Evolutionary conservation across 2,797 vertebrate species (phyloP).

Genomic region (Anas flavirostris): DNA sequence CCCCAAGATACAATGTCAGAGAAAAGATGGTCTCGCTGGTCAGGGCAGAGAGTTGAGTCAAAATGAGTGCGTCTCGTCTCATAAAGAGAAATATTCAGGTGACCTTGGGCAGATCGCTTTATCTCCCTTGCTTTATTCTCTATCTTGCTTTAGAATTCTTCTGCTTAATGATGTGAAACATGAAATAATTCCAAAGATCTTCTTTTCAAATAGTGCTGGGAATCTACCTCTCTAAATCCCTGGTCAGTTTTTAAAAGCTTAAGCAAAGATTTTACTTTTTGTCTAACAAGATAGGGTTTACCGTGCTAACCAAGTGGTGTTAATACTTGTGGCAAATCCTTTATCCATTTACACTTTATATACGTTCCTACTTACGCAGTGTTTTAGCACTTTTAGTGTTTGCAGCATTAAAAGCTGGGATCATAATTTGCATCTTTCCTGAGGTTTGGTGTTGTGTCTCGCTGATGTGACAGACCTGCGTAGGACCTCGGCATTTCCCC

Average conservation of each 20-base stretch:
- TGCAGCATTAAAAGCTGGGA: not conserved
- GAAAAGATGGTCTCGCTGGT: not conserved
- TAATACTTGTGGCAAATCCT: not conserved
- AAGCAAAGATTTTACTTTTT: not conserved
- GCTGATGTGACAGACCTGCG: not conserved
- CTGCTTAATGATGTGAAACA: not conserved
- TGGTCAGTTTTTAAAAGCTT: not conserved
- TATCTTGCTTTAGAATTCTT: not conserved
- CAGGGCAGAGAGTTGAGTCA: not conserved
- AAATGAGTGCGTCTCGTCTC: not conserved
- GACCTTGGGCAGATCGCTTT: not conserved
- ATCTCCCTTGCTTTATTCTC: not conserved
- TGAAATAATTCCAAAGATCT: not conserved
- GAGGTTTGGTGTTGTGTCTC: not conserved
- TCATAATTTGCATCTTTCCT: slow-evolving; percentile 10
- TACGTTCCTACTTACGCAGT: not conserved
- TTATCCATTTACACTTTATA: too few relatives aligned
- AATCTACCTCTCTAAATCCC: not conserved
- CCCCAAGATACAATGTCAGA: not conserved
- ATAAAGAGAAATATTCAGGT: not conserved
- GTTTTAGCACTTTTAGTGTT: not conserved
- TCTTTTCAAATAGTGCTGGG: not conserved
- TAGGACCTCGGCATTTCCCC: not conserved
- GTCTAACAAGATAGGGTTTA: not conserved
- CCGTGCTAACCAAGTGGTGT: not conserved